These are phyloP conservation scores for Columba livia DNA, from an alignment of 2,113 vertebrate genomes.

Conservation along the genomic window DNA sequence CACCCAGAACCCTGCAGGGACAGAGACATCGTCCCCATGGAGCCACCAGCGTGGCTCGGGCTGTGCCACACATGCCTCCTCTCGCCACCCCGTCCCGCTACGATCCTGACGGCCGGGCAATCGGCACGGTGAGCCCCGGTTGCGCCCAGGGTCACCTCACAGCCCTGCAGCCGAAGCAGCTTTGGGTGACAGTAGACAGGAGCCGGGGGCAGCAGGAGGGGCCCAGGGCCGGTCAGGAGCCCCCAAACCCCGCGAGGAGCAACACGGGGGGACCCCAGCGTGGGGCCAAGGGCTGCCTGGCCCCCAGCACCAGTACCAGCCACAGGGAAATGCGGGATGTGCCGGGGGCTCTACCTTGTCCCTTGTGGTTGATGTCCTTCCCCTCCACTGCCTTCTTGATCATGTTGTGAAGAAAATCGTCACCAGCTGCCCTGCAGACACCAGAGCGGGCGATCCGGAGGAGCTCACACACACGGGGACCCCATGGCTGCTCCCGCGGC, in stretches of 20 bases:
- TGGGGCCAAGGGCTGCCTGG: fast-evolving
- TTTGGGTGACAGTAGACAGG: not conserved
- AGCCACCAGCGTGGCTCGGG: not conserved
- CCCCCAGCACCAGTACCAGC: not conserved
- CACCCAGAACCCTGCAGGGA: slow-evolving; percentile 81
- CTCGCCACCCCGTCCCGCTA: fast-evolving
- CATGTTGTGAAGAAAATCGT: slow-evolving; percentile 66
- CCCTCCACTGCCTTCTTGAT: slow-evolving; percentile 48
- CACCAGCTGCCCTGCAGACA: slow-evolving; percentile 21
- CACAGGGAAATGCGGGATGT: fast-evolving
- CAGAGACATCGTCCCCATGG: fast-evolving
- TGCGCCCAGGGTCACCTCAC: too few species aligned
- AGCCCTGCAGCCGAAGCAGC: fast-evolving
- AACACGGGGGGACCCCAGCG: too few species aligned
- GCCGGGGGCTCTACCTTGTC: slow-evolving; percentile 33
- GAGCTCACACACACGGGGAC: too few species aligned
- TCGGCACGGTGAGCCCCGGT: fast-evolving
- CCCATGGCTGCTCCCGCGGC: not conserved
- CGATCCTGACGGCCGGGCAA: fast-evolving
- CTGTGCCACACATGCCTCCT: too few species aligned
- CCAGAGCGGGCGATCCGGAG: fast-evolving
- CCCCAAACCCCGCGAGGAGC: fast-evolving
- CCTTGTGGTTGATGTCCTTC: slow-evolving; percentile 72
- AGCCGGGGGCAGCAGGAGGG: not conserved
- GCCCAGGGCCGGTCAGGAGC: not conserved